Conservation (phyloP, 2,797 vertebrate genomes). For the Podarcis siculus region DNA sequence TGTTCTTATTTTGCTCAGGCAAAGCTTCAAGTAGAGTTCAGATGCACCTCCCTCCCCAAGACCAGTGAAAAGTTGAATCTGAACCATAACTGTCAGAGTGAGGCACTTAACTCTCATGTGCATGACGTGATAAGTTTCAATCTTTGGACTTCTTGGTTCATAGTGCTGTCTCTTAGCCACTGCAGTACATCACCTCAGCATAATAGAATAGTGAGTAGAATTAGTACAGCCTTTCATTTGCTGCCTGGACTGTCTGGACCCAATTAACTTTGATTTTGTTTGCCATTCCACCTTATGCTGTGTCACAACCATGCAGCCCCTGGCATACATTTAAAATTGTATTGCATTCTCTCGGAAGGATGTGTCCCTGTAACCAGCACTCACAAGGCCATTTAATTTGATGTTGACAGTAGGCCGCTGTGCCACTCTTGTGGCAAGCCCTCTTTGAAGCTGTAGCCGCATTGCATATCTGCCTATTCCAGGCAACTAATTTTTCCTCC, state of each 20-base stretch:
- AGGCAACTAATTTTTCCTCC: conserved; percentile 32
- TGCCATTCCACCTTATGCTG: not conserved
- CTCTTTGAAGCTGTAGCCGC: conserved; percentile 21
- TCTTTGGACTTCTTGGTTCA: too few species aligned
- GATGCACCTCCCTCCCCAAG: not conserved
- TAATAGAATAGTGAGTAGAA: not conserved
- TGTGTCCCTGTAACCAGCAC: not conserved
- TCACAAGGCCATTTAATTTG: not conserved
- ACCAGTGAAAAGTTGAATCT: not conserved
- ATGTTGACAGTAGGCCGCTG: not conserved
- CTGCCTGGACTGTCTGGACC: not conserved
- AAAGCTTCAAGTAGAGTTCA: not conserved
- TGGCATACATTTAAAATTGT: not conserved
- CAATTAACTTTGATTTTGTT: not conserved
- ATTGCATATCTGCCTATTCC: conserved; percentile 25
- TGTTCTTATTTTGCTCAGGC: not conserved
- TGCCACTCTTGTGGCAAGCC: not conserved
- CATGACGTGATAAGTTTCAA: not conserved
- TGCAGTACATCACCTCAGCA: not conserved
- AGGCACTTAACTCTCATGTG: not conserved
- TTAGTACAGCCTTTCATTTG: not conserved
- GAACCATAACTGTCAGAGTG: not conserved
- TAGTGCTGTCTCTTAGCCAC: not conserved
- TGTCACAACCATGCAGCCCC: not conserved
- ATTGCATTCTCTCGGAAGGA: not conserved